Conservation (phyloP, 2,888 invertebrate species). For the Tineola bisselliella region DNA sequence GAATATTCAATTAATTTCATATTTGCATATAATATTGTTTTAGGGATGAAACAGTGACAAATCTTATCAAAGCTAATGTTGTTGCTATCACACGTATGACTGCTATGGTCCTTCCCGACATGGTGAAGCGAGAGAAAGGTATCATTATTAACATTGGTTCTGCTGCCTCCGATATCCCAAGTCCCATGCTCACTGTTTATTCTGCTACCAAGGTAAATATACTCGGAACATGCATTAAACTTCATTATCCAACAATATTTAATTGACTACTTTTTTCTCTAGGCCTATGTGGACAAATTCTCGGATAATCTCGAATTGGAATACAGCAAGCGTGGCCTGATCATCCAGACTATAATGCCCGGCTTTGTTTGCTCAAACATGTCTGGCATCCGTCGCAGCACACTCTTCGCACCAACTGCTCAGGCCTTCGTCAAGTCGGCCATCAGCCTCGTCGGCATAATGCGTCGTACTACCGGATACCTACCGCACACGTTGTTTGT, state of each 20-base stretch:
- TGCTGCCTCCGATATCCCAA: conserved; percentile 79
- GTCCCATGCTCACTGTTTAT: conserved; percentile 86
- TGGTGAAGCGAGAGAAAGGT: conserved; percentile 83
- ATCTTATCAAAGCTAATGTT: conserved; percentile 81
- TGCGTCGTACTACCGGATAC: conserved; percentile 78
- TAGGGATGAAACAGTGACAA: conserved; percentile 70
- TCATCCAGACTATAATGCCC: conserved; percentile 84
- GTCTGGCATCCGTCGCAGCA: conserved; percentile 80
- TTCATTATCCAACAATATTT: too few relatives aligned
- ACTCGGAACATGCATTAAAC: too few relatives aligned
- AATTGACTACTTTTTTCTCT: conserved; percentile 21
- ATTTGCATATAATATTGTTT: background rate
- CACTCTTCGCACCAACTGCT: conserved; percentile 80
- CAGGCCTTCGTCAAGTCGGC: conserved; percentile 77
- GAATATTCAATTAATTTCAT: background rate
- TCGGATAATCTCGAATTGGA: conserved; percentile 80
- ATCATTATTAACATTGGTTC: conserved; percentile 93
- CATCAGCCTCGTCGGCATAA: conserved; percentile 75
- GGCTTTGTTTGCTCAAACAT: conserved; percentile 93
- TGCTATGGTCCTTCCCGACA: conserved; percentile 82
- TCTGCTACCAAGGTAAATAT: conserved; percentile 82
- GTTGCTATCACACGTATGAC: conserved; percentile 86
- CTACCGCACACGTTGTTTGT: conserved; percentile 74
- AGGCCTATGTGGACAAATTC: conserved; percentile 85
- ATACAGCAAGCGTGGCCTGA: conserved; percentile 76